Conservation (phyloP, 2,888 invertebrate species). For the Agrilus mali region DNA sequence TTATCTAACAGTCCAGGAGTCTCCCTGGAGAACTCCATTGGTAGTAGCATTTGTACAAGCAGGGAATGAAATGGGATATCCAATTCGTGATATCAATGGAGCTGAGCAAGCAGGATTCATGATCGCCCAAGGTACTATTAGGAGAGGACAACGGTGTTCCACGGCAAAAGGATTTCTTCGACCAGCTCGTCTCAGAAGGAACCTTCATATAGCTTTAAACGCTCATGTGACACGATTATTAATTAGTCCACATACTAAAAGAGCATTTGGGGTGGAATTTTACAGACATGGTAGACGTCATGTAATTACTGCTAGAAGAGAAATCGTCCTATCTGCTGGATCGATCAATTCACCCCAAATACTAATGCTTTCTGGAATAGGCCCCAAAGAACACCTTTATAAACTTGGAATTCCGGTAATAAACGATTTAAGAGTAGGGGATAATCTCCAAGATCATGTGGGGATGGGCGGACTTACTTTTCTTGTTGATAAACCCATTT, state of each 20-base stretch:
- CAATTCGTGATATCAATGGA: constrained; percentile 72
- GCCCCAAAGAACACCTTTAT: constrained; percentile 50
- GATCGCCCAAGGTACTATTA: constrained; percentile 74
- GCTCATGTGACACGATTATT: constrained; percentile 65
- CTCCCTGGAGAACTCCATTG: constrained; percentile 72
- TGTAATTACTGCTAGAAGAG: constrained; percentile 61
- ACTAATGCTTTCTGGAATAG: constrained; percentile 73
- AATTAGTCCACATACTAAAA: constrained; percentile 60
- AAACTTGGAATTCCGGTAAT: constrained; percentile 60
- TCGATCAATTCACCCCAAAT: constrained; percentile 87
- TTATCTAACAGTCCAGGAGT: constrained; percentile 64
- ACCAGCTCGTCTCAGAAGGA: constrained; percentile 60
- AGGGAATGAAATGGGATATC: constrained; percentile 71
- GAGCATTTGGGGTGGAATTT: constrained; percentile 71
- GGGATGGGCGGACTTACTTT: constrained; percentile 75
- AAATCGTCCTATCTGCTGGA: constrained; percentile 80
- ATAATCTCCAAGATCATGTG: constrained; percentile 80
- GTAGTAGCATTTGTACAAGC: constrained; percentile 75
- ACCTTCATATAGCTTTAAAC: constrained; percentile 70
- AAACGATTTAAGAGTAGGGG: constrained; percentile 63
- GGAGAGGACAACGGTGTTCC: constrained; percentile 72
- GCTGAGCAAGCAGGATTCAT: constrained; percentile 73
- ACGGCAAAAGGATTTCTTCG: constrained; percentile 79
- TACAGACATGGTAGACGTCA: constrained; percentile 58
- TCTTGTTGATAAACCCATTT: constrained; percentile 68